Evolutionary conservation across 2,113 vertebrate genomes (phyloP).

Genomic region (Chroicocephalus ridibundus): DNA sequence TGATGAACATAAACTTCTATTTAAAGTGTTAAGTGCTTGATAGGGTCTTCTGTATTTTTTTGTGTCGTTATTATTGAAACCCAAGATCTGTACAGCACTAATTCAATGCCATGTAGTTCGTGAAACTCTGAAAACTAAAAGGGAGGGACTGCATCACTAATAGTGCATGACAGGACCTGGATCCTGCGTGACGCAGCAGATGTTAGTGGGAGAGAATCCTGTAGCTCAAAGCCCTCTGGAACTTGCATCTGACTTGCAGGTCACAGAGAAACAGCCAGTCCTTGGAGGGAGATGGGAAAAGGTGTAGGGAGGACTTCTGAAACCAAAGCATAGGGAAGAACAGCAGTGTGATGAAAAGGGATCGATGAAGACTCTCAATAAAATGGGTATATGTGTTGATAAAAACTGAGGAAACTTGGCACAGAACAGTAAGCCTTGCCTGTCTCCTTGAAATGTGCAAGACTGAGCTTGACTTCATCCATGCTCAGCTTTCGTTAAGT

Average conservation of each 20-base stretch:
- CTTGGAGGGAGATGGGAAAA: neutral
- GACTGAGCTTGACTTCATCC: neutral
- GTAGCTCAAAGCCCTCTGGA: neutral
- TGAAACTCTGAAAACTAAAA: neutral
- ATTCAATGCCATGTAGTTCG: neutral
- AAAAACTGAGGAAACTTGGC: neutral
- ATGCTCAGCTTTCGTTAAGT: neutral
- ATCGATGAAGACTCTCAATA: neutral
- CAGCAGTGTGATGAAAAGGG: neutral
- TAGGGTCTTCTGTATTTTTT: neutral
- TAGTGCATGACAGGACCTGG: neutral
- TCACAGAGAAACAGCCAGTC: neutral
- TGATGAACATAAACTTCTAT: neutral
- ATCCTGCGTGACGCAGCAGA: neutral
- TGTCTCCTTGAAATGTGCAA: neutral
- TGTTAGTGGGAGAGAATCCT: neutral
- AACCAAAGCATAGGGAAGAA: neutral
- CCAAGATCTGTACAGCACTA: neutral
- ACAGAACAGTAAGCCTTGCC: neutral
- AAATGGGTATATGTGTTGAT: neutral
- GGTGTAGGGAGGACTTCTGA: neutral
- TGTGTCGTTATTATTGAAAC: neutral
- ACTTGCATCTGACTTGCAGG: neutral
- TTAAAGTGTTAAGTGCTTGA: neutral
- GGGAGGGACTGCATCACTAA: neutral